Conservation (phyloP, 1,140 invertebrate species). For the Heliconius himera region DNA sequence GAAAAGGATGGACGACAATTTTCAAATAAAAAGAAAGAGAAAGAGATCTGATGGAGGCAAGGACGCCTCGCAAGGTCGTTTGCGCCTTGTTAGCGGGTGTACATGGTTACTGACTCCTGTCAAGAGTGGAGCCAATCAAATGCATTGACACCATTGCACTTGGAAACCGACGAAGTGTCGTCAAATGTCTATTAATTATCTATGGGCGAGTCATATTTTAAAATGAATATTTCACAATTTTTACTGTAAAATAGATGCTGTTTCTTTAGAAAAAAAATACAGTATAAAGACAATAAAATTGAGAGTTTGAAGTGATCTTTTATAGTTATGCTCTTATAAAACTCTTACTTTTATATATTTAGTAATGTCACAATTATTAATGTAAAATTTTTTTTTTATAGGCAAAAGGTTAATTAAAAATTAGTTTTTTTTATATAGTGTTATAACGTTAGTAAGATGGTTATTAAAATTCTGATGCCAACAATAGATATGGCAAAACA, state of each 20-base stretch:
- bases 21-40: slow-evolving; percentile 44
- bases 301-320: neutral
- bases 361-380: neutral
- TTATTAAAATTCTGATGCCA: slow-evolving; percentile 30
- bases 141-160: slow-evolving; percentile 23
- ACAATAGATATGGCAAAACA: slow-evolving; percentile 30
- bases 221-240: neutral
- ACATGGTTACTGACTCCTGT: slow-evolving; percentile 45
- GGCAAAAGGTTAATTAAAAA: neutral
- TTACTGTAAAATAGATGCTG: neutral
- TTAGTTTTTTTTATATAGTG: neutral
- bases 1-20: slow-evolving; percentile 47
- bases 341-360: neutral
- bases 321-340: no score
- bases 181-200: neutral
- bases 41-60: slow-evolving; percentile 51
- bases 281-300: neutral
- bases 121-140: slow-evolving; percentile 51
- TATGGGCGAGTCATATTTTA: neutral
- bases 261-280: neutral
- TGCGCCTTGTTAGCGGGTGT: slow-evolving; percentile 57
- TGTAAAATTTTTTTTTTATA: neutral
- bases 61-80: slow-evolving; percentile 70
- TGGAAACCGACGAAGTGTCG: neutral
- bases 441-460: neutral